Evolutionary conservation across 2,888 invertebrate species (phyloP), one percentile per base, ranked within the genome.

Genomic region (Leucoma salicis): DNA sequence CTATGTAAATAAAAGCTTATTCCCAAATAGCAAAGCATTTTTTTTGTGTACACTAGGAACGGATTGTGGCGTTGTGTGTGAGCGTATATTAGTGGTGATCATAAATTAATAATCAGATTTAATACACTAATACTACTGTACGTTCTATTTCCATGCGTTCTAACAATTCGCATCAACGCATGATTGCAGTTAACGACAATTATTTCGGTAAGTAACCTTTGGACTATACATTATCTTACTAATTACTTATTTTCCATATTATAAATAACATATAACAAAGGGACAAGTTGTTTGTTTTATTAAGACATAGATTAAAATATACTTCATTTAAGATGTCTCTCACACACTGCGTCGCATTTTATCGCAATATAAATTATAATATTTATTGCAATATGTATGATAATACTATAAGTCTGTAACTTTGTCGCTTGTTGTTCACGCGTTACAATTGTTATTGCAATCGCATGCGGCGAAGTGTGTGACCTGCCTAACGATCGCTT

Each of bases 161-260:
- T 87, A 87, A 87, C 84, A 74, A 77, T 74, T 80, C 78, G 74
- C 74, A 74, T 79, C 86, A 66, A 72, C 80, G 75, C 66, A 72
- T 61, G 61, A 58, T 71, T 75, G 77, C 95, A 99, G 99, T 98
- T 92, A 99, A 98, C 92, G 99, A 99, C 94, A 99, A 99, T 92
- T 99, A 99, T 91, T 99, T 99, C 86, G 99, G 99, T 99, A 95
- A 98, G 98, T 93, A 64, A 63, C 45, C 76, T 66, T 40, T 57
- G 59, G 45, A 52, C n/a, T n/a, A n/a, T n/a, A 21, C 21, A 21
- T 21, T 21, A 21, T 21, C 8, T 38, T 14, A 14, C n/a, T 15
- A 24, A 25, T 28, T 12, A 39, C 16, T 25, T 21, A 21, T 37
- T 31, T 31, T 24, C 1, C 15, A 14, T 32, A 13, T 27, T 27